Conservation (phyloP, 2,113 vertebrate species). For the Cairina moschata region DNA sequence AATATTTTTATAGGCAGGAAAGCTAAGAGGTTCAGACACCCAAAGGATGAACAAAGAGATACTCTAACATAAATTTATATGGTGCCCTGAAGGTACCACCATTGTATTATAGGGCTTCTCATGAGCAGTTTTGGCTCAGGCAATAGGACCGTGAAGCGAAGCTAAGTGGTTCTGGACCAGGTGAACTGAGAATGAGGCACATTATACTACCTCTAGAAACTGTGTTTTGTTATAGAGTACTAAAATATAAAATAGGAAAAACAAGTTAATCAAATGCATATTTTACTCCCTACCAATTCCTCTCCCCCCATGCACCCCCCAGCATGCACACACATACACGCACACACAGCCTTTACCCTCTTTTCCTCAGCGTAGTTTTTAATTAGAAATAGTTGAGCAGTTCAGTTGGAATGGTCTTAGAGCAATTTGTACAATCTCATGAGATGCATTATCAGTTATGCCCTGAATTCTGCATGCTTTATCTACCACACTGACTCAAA, state of each 20-base stretch:
- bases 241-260: slow-evolving; percentile 23
- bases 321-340: neutral
- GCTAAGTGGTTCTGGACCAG: slow-evolving; percentile 43
- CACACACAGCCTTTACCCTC: neutral
- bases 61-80: slow-evolving; percentile 73
- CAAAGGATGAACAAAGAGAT: slow-evolving; percentile 72
- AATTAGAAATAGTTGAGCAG: slow-evolving; percentile 42
- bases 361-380: slow-evolving; percentile 9
- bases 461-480: neutral
- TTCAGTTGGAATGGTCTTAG: slow-evolving; percentile 13
- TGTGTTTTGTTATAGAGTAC: neutral
- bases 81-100: slow-evolving; percentile 69
- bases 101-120: slow-evolving; percentile 65
- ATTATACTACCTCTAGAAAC: neutral
- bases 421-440: slow-evolving; percentile 50
- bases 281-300: neutral
- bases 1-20: slow-evolving; percentile 72
- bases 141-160: slow-evolving; percentile 54
- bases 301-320: neutral
- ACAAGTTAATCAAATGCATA: slow-evolving; percentile 32
- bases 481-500: neutral
- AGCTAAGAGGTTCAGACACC: slow-evolving; percentile 70
- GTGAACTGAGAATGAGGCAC: slow-evolving; percentile 15
- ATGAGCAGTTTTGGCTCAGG: slow-evolving; percentile 53
- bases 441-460: slow-evolving; percentile 34